These are phyloP conservation scores for Camptogramma bilineatum DNA, from an alignment of 2,888 invertebrate genomes.

Conservation along the genomic window DNA sequence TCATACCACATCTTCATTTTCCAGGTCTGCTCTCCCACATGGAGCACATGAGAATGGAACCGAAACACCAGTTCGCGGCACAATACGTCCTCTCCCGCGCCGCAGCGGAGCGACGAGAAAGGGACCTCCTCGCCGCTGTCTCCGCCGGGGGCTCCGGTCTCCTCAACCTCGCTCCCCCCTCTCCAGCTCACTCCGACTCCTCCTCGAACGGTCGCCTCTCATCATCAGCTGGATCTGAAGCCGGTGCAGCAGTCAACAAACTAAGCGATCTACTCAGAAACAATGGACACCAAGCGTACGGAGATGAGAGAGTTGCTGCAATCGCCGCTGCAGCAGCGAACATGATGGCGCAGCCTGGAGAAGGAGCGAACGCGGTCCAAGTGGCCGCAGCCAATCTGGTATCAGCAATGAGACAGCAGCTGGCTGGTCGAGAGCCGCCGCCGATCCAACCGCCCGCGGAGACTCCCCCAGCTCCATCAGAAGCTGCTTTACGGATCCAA, in stretches of 20 bases:
- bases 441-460: conserved; percentile 90
- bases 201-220: conserved; percentile 93
- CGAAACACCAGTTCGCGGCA: conserved; percentile 97
- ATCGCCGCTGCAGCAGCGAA: conserved; percentile 88
- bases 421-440: conserved; percentile 77
- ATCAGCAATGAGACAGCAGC: conserved; percentile 89
- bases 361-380: conserved; percentile 88
- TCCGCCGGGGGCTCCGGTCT: conserved; percentile 88
- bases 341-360: conserved; percentile 86
- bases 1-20: conserved; percentile 48
- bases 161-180: conserved; percentile 91
- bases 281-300: conserved; percentile 87
- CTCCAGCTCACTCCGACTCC: conserved; percentile 94
- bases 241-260: conserved; percentile 87
- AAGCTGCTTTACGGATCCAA: conserved; percentile 89
- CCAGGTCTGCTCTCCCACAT: conserved; percentile 96
- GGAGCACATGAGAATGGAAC: conserved; percentile 99
- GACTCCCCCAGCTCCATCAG: conserved; percentile 92
- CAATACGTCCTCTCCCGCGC: conserved; percentile 96
- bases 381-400: conserved; percentile 91
- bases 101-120: conserved; percentile 94
- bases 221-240: conserved; percentile 92
- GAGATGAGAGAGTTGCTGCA: conserved; percentile 89
- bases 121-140: conserved; percentile 90
- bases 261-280: conserved; percentile 87